phyloP scores from a whole-genome alignment of 64 coral and sea anemone genomes.

The Montipora capricornis region DNA sequence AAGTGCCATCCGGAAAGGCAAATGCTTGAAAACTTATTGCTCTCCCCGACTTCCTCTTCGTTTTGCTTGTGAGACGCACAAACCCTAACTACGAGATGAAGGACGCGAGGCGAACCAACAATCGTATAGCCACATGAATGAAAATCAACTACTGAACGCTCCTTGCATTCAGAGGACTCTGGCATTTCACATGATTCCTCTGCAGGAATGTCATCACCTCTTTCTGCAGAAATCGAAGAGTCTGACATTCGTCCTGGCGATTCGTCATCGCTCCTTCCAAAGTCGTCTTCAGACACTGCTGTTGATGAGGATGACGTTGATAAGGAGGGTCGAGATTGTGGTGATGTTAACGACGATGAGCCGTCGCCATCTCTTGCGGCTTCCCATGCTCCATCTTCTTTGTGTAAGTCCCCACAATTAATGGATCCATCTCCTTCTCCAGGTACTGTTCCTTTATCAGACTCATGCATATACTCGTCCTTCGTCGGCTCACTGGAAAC shows the following conservation, averaged over 20 bases:
- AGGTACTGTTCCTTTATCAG: background rate
- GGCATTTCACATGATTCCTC: no score
- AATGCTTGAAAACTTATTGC: conserved; percentile 1
- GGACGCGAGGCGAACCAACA: conserved; percentile 19
- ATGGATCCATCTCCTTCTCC: no score
- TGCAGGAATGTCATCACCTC: background rate
- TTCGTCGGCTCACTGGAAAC: background rate
- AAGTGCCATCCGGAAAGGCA: conserved; percentile 47
- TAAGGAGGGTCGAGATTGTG: background rate
- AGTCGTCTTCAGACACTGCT: background rate
- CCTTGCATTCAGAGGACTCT: background rate
- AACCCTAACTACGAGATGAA: background rate
- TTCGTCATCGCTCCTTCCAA: background rate
- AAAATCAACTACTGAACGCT: background rate
- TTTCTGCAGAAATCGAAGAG: background rate
- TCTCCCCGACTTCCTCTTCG: conserved; percentile 49
- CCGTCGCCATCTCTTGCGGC: background rate
- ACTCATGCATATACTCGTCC: background rate
- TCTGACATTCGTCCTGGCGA: background rate
- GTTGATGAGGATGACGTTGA: background rate
- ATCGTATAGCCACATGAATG: conserved; percentile 25
- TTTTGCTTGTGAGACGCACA: background rate
- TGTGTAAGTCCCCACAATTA: no score
- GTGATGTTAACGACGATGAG: background rate
- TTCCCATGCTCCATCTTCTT: background rate